Conservation (phyloP, 1,140 invertebrate genomes). For the Pseudomyrmex gracilis region DNA sequence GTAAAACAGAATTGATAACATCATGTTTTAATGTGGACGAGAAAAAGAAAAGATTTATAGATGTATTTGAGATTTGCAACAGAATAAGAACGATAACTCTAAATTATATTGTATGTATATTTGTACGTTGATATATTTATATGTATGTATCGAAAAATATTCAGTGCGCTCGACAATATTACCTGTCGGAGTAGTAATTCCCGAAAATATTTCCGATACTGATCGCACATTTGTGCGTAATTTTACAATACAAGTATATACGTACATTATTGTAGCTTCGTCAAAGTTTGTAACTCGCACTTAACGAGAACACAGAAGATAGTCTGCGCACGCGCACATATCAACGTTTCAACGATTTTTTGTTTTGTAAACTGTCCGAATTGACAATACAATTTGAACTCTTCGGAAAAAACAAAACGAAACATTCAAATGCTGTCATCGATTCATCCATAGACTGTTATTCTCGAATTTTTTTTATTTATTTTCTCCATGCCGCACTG, state of each 20-base stretch:
- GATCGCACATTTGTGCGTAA: neutral
- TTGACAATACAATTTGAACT: conserved; percentile 53
- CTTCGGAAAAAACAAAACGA: conserved; percentile 32
- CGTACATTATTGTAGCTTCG: conserved; percentile 48
- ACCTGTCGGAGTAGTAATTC: neutral
- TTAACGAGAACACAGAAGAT: conserved; percentile 46
- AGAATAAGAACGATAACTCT: neutral
- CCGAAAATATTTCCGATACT: conserved; percentile 23
- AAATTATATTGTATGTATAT: neutral
- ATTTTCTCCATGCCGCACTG: conserved; percentile 14
- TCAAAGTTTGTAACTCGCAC: conserved; percentile 33
- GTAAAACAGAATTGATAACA: conserved; percentile 6
- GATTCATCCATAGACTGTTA: conserved; percentile 1
- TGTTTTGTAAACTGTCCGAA: conserved; percentile 21
- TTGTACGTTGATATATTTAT: conserved; percentile 16
- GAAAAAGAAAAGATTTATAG: conserved; percentile 21
- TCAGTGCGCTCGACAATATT: neutral
- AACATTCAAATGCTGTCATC: conserved; percentile 50
- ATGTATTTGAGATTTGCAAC: conserved; percentile 31
- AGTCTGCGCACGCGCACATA: neutral
- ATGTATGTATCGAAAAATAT: conserved; percentile 44
- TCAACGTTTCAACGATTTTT: conserved; percentile 38
- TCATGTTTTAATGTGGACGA: conserved; percentile 2
- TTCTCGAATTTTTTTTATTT: conserved; percentile 38
- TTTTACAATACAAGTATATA: conserved; percentile 19